Percentiles rank a stretch among this genome's conserved stretches.
Conservation (phyloP, 2,888 invertebrate genomes). For the Ceratothoa steindachneri region DNA sequence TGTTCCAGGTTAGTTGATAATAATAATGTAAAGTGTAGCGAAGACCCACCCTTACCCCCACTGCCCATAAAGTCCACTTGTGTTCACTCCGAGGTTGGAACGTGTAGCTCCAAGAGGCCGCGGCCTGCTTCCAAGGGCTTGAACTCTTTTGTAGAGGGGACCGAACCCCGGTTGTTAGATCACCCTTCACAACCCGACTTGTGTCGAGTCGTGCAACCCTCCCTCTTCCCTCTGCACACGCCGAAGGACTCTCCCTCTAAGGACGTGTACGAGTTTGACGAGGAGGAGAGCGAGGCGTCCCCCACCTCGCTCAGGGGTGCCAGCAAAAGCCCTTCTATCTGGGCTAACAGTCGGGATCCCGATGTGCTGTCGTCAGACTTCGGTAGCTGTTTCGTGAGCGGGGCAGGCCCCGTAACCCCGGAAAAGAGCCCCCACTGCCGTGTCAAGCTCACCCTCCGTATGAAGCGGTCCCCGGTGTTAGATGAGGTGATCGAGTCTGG, state of each 20-base stretch:
- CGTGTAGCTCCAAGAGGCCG: conserved; percentile 4
- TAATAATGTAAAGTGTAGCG: conserved; percentile 33
- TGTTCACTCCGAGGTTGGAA: conserved; percentile 31
- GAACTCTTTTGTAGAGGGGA: neutral
- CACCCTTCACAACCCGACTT: neutral
- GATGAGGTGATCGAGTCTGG: conserved; percentile 71
- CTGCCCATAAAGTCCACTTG: conserved; percentile 43
- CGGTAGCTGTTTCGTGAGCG: neutral
- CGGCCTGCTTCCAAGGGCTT: neutral
- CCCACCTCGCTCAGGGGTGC: neutral
- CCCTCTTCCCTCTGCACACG: neutral
- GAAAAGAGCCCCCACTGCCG: conserved; percentile 31
- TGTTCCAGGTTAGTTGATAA: conserved; percentile 42
- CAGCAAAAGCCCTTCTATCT: neutral
- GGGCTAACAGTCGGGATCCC: neutral
- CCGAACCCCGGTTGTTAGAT: neutral
- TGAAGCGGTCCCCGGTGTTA: conserved; percentile 79
- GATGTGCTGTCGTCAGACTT: neutral
- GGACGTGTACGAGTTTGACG: conserved; percentile 46
- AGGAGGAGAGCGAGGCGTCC: conserved; percentile 29
- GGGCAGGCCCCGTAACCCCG: conserved; percentile 5
- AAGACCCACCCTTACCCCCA: conserved; percentile 41
- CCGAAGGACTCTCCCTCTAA: conserved; percentile 21
- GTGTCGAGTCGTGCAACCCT: neutral
- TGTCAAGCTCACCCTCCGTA: conserved; percentile 73